Conservation (phyloP, 2,888 invertebrate genomes). For the Macrosiphum euphorbiae region DNA sequence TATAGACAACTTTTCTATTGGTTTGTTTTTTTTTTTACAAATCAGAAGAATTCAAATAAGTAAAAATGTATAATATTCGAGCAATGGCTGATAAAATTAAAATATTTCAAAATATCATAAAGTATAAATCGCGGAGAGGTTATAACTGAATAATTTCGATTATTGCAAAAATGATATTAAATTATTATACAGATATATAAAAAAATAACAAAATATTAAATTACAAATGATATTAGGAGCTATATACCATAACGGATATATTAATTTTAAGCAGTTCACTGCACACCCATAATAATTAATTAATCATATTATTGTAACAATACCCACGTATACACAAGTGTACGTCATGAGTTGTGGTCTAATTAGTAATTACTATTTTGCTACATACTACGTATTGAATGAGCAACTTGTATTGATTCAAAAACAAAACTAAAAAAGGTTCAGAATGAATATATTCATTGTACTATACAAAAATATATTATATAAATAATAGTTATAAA, state of each 20-base stretch:
- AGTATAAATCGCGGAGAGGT: background rate
- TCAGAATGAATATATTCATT: background rate
- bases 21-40: background rate
- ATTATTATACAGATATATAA: background rate
- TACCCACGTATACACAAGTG: background rate
- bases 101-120: background rate
- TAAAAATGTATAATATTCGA: background rate
- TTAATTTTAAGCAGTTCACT: background rate
- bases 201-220: background rate
- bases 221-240: background rate
- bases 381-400: background rate
- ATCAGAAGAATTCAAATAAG: background rate
- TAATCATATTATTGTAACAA: constrained; percentile 13
- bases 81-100: background rate
- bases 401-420: background rate
- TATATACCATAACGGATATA: background rate
- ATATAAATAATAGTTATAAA: no score
- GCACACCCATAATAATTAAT: background rate
- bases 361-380: background rate
- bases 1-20: background rate
- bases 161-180: background rate
- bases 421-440: background rate
- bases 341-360: background rate
- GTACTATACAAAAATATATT: background rate
- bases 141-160: background rate